Base-by-base conservation (phyloP, 2,797 vertebrate species). In the Luscinia luscinia region DNA sequence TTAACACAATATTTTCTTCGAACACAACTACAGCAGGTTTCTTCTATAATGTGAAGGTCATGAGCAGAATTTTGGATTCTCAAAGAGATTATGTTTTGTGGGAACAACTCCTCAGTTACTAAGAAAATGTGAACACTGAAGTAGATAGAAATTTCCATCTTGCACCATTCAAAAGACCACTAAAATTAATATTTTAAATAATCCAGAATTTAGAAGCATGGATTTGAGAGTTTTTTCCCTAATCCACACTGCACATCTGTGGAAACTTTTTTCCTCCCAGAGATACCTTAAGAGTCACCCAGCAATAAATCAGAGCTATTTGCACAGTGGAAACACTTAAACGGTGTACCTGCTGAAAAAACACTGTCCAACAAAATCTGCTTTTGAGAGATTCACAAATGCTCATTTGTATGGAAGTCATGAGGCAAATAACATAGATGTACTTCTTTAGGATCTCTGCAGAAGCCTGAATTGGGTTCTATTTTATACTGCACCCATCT, bases 271-370 rank as follows among this genome's bases (percentile, higher is more conserved):
- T 9, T 2, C 0, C 1, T 5, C 6, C 6, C 20, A 11, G 6
- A 77, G 24, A 76, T 19, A 32, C 32, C 43, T 63, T 10, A 58
- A 69, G 24, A 45, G 80, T 54, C 24, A 66, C 30, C 22, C 28
- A 77, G 62, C 28, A 85, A 64, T 74, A 95, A 92, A 90, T 82
- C 88, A 84, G 40, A 91, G 70, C 45, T 82, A 12, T 85, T 78
- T 87, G 51, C 45, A 85, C 17, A 74, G 26, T 81, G 57, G 58
- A 95, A 92, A 91, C 36, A 75, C 54, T 66, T 55, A 19, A 86
- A 84, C 45, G 69, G 48, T 43, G 28, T 57, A 95, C 73, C 82
- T 93, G 75, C 52, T 91, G 82, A 87, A 89, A 55, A 93, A 74
- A 28, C 52, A 92, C 23, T 30, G 27, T 48, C 54, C 66, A 75